A percentile compares a stretch with the other conserved stretches of the same genome.
Evolutionary conservation across 2,888 invertebrate species (phyloP).

Genomic region (Leistus spinibarbis): DNA sequence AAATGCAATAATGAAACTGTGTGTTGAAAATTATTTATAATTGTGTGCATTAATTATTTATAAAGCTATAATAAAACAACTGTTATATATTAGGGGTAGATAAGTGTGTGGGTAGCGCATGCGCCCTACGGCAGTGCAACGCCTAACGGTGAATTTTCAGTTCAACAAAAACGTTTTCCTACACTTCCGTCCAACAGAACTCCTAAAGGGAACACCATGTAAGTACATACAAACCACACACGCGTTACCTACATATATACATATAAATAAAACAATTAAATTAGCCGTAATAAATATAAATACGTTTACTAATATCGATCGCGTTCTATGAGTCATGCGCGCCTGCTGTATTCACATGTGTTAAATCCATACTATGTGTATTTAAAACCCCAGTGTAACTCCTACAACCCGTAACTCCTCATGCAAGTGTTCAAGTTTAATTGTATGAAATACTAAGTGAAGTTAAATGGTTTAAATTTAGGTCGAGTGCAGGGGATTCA

Average conservation of each 20-base stretch:
- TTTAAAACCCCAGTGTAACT: no score
- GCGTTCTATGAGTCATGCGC: background rate
- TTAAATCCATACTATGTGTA: no score
- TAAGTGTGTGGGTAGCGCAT: constrained; percentile 46
- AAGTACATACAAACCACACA: background rate
- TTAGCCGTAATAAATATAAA: background rate
- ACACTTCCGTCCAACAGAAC: background rate
- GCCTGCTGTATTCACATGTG: no score
- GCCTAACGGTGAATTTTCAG: constrained; percentile 45
- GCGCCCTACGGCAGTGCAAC: constrained; percentile 54
- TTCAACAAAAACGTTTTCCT: background rate
- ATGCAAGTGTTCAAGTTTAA: no score
- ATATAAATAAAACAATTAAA: background rate
- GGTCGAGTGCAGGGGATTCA: constrained; percentile 3
- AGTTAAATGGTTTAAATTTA: background rate
- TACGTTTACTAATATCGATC: no score
- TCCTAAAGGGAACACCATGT: background rate
- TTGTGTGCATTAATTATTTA: no score
- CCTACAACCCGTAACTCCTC: no score
- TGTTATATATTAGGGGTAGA: constrained; percentile 8
- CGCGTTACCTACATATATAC: background rate
- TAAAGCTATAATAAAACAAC: constrained; percentile 13
- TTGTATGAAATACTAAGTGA: background rate
- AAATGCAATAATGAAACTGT: no score
- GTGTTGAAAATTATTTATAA: no score